A percentile compares a stretch with the other conserved stretches of the same genome.
Evolutionary conservation across 1,140 invertebrate genomes (phyloP).

Genomic region (Brachionus asplanchnoidis): DNA sequence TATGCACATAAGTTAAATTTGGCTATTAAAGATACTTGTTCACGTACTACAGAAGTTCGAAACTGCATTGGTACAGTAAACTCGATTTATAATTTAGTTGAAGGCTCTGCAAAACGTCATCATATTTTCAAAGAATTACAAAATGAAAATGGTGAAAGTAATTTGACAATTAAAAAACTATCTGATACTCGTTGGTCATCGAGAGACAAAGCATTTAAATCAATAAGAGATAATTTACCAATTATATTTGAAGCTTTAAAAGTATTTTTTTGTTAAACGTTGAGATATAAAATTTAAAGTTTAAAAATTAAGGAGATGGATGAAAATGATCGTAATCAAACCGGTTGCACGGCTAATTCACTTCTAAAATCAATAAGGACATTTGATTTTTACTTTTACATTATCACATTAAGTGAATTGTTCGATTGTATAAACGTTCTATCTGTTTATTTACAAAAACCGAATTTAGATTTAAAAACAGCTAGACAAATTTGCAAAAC

Average conservation of each 20-base stretch:
- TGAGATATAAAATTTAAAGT: not conserved
- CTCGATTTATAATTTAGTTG: slow-evolving; percentile 24
- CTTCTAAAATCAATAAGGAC: not conserved
- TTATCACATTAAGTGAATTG: not conserved
- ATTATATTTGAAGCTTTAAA: not conserved
- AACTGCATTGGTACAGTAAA: not conserved
- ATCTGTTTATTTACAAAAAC: slow-evolving; percentile 3
- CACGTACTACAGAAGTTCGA: not conserved
- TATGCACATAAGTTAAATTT: slow-evolving; percentile 1
- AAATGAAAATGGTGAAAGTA: not conserved
- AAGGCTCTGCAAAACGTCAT: slow-evolving; percentile 19
- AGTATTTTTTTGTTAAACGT: not conserved
- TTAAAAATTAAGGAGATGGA: not conserved
- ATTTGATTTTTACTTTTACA: slow-evolving; percentile 14
- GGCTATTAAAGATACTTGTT: not conserved
- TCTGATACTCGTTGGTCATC: slow-evolving; percentile 8
- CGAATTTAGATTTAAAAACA: not conserved
- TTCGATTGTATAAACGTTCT: not conserved
- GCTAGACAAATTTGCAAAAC: not conserved
- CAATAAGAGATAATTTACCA: not conserved
- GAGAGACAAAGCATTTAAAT: not conserved
- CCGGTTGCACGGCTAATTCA: not conserved
- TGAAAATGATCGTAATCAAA: not conserved
- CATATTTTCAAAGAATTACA: slow-evolving; percentile 24
- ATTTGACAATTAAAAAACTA: slow-evolving; percentile 10